phyloP scores from a whole-genome alignment of 2,888 invertebrate species.

The Macropis europaea region DNA sequence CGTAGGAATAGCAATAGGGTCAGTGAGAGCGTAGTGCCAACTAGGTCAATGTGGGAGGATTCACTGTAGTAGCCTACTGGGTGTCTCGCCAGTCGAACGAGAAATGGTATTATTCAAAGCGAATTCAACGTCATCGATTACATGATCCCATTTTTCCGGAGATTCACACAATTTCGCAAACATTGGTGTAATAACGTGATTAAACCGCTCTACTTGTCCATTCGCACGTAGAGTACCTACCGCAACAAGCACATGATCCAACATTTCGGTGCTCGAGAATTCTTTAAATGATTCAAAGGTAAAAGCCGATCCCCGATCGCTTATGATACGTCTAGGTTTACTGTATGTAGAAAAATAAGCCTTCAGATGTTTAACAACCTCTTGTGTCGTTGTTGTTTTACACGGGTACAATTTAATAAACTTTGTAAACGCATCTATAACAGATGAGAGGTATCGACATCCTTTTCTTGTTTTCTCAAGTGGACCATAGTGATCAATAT shows the following conservation, averaged over 20 bases:
- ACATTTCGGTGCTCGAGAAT: neutral
- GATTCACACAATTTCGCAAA: neutral
- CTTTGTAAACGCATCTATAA: too few species aligned
- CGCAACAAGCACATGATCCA: conserved; percentile 8
- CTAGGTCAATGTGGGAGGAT: too few species aligned
- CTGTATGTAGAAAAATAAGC: conserved; percentile 17
- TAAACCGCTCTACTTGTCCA: conserved; percentile 5
- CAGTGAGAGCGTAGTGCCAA: too few species aligned
- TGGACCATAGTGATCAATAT: conserved; percentile 12
- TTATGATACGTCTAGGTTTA: neutral
- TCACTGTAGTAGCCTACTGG: neutral
- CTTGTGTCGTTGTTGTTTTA: neutral
- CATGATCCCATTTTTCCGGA: neutral
- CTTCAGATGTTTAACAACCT: neutral
- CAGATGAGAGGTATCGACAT: neutral
- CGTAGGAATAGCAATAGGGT: too few species aligned
- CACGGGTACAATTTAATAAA: conserved; percentile 10
- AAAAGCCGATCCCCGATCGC: conserved; percentile 4
- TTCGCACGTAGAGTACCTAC: conserved; percentile 9
- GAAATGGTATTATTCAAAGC: neutral
- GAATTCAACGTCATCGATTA: neutral
- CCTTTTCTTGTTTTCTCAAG: conserved; percentile 12
- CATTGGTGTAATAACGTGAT: neutral
- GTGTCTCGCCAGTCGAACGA: neutral
- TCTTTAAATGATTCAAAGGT: neutral